Evolutionary conservation across 2,888 invertebrate genomes (phyloP).

Genomic region (Hirtodrosophila cameraria): DNA sequence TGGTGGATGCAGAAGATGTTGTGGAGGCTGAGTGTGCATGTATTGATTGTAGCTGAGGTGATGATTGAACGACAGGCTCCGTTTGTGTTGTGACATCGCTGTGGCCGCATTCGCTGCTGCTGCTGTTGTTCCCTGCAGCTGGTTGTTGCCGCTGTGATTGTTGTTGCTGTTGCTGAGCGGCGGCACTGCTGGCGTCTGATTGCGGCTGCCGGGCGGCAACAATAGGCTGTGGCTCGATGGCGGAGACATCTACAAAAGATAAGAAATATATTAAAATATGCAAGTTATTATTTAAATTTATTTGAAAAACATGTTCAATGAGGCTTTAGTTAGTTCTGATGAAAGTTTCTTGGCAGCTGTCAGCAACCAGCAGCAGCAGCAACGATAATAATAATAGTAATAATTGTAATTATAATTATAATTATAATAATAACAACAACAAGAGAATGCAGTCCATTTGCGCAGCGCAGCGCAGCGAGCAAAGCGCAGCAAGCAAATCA

Average conservation of each 20-base stretch:
- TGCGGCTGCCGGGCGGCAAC: constrained; percentile 75
- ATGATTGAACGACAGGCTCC: constrained; percentile 89
- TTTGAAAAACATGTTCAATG: constrained; percentile 9
- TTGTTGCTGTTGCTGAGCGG: constrained; percentile 52
- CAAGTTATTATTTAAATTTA: constrained; percentile 19
- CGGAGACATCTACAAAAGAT: constrained; percentile 87
- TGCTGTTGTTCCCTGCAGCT: constrained; percentile 47
- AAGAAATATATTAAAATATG: background rate
- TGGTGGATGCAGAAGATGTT: constrained; percentile 86
- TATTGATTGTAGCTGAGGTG: constrained; percentile 89
- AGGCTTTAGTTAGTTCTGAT: constrained; percentile 48
- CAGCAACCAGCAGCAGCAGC: constrained; percentile 30
- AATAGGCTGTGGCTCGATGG: constrained; percentile 82
- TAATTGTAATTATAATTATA: too few relatives aligned
- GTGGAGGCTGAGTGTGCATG: constrained; percentile 84
- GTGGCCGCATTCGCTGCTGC: constrained; percentile 50
- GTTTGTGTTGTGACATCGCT: constrained; percentile 87
- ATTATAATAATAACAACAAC: constrained; percentile 41
- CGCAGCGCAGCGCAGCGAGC: constrained; percentile 54
- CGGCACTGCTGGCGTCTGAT: constrained; percentile 58
- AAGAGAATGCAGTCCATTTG: constrained; percentile 72
- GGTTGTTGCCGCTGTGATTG: constrained; percentile 71
- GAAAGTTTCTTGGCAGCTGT: constrained; percentile 51
- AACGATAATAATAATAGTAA: constrained; percentile 7
- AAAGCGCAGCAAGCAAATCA: constrained; percentile 82